These are phyloP conservation scores for Scelioninae gen. 2 DNA, from an alignment of 2,888 invertebrate species.

Conservation along the genomic window DNA sequence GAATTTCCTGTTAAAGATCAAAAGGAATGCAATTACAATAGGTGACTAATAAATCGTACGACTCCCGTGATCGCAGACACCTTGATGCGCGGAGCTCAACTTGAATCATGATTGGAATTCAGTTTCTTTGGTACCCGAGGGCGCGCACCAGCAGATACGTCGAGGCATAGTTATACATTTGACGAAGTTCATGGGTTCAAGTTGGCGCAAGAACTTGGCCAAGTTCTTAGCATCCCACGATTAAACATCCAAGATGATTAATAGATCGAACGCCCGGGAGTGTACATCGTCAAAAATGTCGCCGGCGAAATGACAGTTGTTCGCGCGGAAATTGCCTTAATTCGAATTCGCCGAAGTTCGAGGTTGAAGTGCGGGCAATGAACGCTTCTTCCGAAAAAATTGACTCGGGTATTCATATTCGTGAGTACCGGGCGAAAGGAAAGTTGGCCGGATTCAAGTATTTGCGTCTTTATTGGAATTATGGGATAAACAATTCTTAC, in stretches of 20 bases:
- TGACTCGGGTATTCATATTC: not conserved
- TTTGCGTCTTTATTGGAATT: too few relatives aligned
- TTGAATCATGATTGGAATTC: slow-evolving; percentile 49
- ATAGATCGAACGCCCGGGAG: slow-evolving; percentile 37
- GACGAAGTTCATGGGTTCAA: slow-evolving; percentile 47
- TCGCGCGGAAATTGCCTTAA: slow-evolving; percentile 23
- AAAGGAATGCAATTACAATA: slow-evolving; percentile 40
- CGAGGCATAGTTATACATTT: slow-evolving; percentile 40
- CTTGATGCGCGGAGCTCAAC: slow-evolving; percentile 33
- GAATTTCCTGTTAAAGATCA: slow-evolving; percentile 8
- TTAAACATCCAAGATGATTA: slow-evolving; percentile 46
- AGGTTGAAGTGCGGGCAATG: not conserved
- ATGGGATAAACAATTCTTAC: too few relatives aligned
- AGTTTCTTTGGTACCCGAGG: slow-evolving; percentile 46
- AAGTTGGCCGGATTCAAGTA: too few relatives aligned
- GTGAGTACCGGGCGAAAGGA: too few relatives aligned
- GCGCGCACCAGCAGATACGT: slow-evolving; percentile 44
- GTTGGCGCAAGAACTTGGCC: slow-evolving; percentile 44
- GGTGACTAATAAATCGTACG: slow-evolving; percentile 43
- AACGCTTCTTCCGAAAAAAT: not conserved
- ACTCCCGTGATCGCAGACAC: slow-evolving; percentile 30
- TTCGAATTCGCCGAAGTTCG: slow-evolving; percentile 14
- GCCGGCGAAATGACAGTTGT: slow-evolving; percentile 23
- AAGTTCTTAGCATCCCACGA: slow-evolving; percentile 44
- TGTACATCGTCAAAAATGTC: slow-evolving; percentile 37